Evolutionary conservation across 1,140 invertebrate species (phyloP), one percentile per base, ranked within the genome.

Genomic region (Drosophila ironensis): DNA sequence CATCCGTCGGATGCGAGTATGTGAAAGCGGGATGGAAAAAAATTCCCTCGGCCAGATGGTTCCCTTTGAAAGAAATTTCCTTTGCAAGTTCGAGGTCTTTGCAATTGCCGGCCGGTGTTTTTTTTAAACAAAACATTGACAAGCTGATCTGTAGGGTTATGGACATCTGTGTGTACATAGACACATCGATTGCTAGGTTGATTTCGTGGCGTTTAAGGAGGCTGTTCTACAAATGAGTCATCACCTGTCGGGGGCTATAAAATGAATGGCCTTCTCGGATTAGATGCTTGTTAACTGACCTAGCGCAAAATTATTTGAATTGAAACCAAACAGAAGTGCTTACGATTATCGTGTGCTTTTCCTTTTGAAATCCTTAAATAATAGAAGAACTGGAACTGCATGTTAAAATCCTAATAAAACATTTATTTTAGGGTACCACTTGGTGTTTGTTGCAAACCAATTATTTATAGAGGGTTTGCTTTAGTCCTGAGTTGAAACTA

Each of bases 101-200:
- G 25, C n/a, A 16, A 2, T n/a, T 12, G 46, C 68, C 68, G 68
- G 68, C 68, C 68, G 68, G 67, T 70, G 52, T 50, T 68, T 45
- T 22, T 22, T 24, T 30, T 7, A 42, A 24, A 42, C 37, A 42
- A 60, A 42, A 57, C 51, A 42, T 42, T 57, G 56, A 2, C 5
- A 38, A 40, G 11, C n/a, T 19, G 20, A 14, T 20, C 8, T 6
- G 4, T 14, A 17, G 4, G 4, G 33, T 37, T 7, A 17, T 9
- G 22, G n/a, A 17, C 16, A 28, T 37, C 14, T 35, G 12, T 35
- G 2, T 35, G 11, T 14, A 35, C 11, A 14, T 33, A 33, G n/a
- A 11, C 1, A 30, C 11, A 14, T 45, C n/a, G 2, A 51, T 8
- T 22, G 1, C 12, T 16, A 1, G 14, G 38, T 50, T 20, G 6